phyloP scores from a whole-genome alignment of 2,888 invertebrate genomes.

The Ceramica pisi region DNA sequence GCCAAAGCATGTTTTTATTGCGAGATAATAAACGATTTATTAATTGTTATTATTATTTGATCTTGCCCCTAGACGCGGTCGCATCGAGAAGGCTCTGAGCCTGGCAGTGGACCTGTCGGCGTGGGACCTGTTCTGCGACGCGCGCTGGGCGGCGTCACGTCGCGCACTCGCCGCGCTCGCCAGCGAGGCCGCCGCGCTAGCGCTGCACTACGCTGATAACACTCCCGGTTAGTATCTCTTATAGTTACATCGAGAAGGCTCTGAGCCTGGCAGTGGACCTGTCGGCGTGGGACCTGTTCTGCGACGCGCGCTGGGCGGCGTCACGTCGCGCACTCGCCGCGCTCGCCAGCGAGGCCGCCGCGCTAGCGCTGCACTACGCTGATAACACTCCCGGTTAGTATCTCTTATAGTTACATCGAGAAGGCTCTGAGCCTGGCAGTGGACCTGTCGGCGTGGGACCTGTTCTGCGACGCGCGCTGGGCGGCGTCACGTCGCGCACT shows the following conservation, averaged over 20 bases:
- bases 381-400: constrained; percentile 16
- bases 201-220: constrained; percentile 72
- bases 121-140: constrained; percentile 96
- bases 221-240: not conserved
- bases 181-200: constrained; percentile 93
- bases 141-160: constrained; percentile 93
- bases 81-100: constrained; percentile 95
- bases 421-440: constrained; percentile 96
- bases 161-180: constrained; percentile 92
- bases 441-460: constrained; percentile 96
- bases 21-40: too few relatives aligned
- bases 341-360: constrained; percentile 93
- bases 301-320: constrained; percentile 95
- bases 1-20: not conserved
- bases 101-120: constrained; percentile 96
- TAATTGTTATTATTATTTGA: too few relatives aligned
- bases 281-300: constrained; percentile 96
- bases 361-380: constrained; percentile 88
- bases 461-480: constrained; percentile 96
- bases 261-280: constrained; percentile 96
- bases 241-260: constrained; percentile 92
- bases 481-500: constrained; percentile 92
- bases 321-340: constrained; percentile 90
- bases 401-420: constrained; percentile 85
- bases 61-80: constrained; percentile 87